Evolutionary conservation across 2,888 invertebrate genomes (phyloP).

Genomic region (Tubulanus polymorphus): DNA sequence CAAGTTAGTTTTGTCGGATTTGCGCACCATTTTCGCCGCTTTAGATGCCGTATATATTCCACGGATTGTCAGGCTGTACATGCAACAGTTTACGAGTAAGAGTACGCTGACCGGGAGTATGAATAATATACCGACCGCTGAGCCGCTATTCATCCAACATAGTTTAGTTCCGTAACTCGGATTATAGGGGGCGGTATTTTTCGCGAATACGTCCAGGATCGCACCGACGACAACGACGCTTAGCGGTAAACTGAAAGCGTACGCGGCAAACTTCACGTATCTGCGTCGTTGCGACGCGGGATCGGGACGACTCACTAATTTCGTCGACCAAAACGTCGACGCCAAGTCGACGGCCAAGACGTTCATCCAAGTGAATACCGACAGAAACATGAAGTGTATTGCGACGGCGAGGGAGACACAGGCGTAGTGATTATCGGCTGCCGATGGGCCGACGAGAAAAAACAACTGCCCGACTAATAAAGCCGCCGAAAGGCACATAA

Average conservation of each 20-base stretch:
- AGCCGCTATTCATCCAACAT: not conserved
- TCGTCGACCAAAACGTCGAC: not conserved
- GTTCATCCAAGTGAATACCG: not conserved
- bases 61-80: not conserved
- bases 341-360: not conserved
- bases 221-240: not conserved
- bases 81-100: not conserved
- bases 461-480: not conserved
- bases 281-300: not conserved
- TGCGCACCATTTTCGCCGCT: not conserved
- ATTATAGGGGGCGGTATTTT: not conserved
- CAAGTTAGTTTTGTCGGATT: not conserved
- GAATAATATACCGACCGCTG: not conserved
- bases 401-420: constrained; percentile 1
- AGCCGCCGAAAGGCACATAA: not conserved
- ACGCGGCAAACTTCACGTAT: not conserved
- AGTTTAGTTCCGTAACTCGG: not conserved
- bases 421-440: not conserved
- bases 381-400: not conserved
- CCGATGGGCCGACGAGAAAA: not conserved
- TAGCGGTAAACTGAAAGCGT: not conserved
- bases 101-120: not conserved
- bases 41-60: not conserved
- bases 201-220: not conserved
- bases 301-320: not conserved